Evolutionary conservation across 2,888 invertebrate species (phyloP).

Genomic region (Heterodera filipjevi): DNA sequence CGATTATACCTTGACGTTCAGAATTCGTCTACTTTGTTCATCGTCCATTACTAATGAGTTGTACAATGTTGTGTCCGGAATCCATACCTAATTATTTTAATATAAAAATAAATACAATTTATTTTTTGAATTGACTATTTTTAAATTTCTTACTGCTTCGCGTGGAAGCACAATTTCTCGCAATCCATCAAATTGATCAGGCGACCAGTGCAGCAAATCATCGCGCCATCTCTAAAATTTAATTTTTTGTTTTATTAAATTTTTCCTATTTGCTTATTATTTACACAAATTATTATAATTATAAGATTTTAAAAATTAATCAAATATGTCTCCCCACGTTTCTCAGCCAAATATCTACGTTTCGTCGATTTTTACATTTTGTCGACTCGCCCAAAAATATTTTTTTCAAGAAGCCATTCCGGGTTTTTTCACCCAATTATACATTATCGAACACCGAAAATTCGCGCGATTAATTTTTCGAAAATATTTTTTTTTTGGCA

Average conservation of each 20-base stretch:
- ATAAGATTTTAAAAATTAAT: too few relatives aligned
- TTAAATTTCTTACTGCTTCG: slow-evolving; percentile 32
- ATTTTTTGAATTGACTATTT: background rate
- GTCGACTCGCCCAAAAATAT: too few relatives aligned
- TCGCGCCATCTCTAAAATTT: slow-evolving; percentile 14
- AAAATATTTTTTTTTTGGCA: too few relatives aligned
- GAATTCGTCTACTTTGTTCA: slow-evolving; percentile 50
- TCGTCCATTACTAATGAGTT: slow-evolving; percentile 56
- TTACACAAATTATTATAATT: too few relatives aligned
- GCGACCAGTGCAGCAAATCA: slow-evolving; percentile 51
- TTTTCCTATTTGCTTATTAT: background rate
- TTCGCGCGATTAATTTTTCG: too few relatives aligned
- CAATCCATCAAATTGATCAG: slow-evolving; percentile 48
- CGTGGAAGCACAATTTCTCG: slow-evolving; percentile 53
- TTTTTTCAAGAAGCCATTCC: too few relatives aligned
- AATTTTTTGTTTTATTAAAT: slow-evolving; percentile 2
- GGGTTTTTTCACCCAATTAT: too few relatives aligned
- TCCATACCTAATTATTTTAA: slow-evolving; percentile 39
- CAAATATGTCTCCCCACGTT: too few relatives aligned
- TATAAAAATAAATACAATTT: too few relatives aligned
- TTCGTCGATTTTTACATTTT: too few relatives aligned
- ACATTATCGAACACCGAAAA: too few relatives aligned
- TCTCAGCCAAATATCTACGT: too few relatives aligned
- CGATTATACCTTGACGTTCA: slow-evolving; percentile 51
- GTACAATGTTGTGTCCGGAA: slow-evolving; percentile 47